Evolutionary conservation across 2,797 vertebrate genomes (phyloP), one percentile per base, ranked within the genome.

Genomic region (Acestrorhynchus altus): DNA sequence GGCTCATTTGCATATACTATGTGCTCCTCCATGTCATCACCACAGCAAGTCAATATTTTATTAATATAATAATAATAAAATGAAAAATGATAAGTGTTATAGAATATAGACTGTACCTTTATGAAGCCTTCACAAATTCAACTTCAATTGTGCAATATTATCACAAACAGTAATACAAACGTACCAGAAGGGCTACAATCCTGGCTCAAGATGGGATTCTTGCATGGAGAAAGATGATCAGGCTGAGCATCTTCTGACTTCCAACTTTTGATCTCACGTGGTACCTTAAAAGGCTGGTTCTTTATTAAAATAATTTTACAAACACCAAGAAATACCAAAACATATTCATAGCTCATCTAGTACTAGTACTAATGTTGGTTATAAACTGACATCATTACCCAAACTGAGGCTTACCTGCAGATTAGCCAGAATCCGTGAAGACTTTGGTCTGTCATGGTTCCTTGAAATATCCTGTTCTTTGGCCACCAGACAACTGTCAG

Each of bases 181-280:
- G n/a, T 72, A 78, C 76, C 76, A 26, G 26, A 39, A 10, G 20
- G 42, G 64, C 40, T 66, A 22, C 8, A 59, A 3, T 91, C 90
- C 40, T 86, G 84, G 63, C 87, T 88, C 81, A 87, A 86, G 49
- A 82, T 80, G 46, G 71, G 57, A 79, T 81, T 90, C 90, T 90
- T 93, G 84, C 82, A 56, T 52, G 60, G 93, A 47, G 60, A 18
- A 39, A 13, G 20, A 18, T n/a, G 91, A 81, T 94, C 94, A 88
- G 92, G 88, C 74, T 93, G 93, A 20, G 88, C 87, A 87, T 83
- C 85, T 61, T 79, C 83, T 24, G 77, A 66, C 72, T 87, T 87
- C 54, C 87, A 90, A 83, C 77, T 83, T 84, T 90, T 92, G 83
- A 90, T 90, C 86, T 84, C 90, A 54, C 75, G 76, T 80, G 90